A percentile compares a stretch with the other conserved stretches of the same genome.
phyloP scores from a whole-genome alignment of 2,888 invertebrate species.

The Bellardia pandia region DNA sequence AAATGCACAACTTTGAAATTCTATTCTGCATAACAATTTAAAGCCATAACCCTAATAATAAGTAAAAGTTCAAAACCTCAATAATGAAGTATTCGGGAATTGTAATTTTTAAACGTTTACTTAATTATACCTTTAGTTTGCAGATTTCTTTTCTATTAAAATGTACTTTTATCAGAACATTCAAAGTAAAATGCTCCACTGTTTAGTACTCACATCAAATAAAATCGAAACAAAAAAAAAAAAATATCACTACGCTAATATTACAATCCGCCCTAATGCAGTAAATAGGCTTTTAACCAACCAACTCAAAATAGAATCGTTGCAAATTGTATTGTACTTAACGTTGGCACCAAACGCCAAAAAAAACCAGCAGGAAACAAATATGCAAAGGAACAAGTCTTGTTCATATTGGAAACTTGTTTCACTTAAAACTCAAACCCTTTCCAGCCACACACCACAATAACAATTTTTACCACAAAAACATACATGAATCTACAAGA shows the following conservation, averaged over 20 bases:
- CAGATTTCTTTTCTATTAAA: too few relatives aligned
- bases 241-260: constrained; percentile 60
- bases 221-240: background rate
- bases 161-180: too few relatives aligned
- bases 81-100: too few relatives aligned
- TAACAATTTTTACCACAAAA: constrained; percentile 61
- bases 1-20: too few relatives aligned
- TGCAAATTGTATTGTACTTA: constrained; percentile 65
- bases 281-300: constrained; percentile 71
- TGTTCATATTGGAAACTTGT: constrained; percentile 70
- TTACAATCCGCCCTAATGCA: constrained; percentile 70
- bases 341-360: constrained; percentile 60
- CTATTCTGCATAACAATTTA: too few relatives aligned
- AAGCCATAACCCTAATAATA: too few relatives aligned
- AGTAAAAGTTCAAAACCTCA: too few relatives aligned
- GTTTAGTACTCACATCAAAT: constrained; percentile 15
- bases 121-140: too few relatives aligned
- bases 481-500: constrained; percentile 19
- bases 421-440: constrained; percentile 65
- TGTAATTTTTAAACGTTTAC: too few relatives aligned
- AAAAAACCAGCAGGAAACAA: constrained; percentile 14
- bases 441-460: constrained; percentile 14
- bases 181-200: background rate
- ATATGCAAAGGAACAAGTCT: constrained; percentile 48
- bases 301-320: constrained; percentile 59